phyloP scores from a whole-genome alignment of 2,888 invertebrate species.

The Acleris holmiana region DNA sequence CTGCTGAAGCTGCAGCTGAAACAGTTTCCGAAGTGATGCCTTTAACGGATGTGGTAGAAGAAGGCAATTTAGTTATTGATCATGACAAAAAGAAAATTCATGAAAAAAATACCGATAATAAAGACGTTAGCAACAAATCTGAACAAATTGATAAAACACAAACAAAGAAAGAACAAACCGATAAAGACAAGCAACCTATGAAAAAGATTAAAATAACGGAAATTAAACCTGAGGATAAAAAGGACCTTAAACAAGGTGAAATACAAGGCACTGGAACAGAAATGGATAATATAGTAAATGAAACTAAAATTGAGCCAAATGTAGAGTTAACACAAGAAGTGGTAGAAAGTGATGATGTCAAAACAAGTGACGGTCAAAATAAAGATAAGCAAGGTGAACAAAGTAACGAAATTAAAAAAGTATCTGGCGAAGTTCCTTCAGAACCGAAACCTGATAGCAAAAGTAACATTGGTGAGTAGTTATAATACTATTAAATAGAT shows the following conservation, averaged over 20 bases:
- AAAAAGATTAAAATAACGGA: conserved; percentile 14
- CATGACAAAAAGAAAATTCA: conserved; percentile 56
- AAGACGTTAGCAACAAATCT: not conserved
- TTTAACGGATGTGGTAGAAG: conserved; percentile 44
- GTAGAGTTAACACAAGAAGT: conserved; percentile 20
- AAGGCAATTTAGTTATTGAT: conserved; percentile 57
- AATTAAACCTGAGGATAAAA: conserved; percentile 14
- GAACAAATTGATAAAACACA: not conserved
- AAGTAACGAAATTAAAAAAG: conserved; percentile 6
- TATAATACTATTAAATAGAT: too few relatives aligned
- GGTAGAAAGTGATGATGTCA: conserved; percentile 39
- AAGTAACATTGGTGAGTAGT: conserved; percentile 44
- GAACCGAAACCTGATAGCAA: conserved; percentile 39
- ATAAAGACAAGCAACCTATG: conserved; percentile 4
- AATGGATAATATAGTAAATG: not conserved
- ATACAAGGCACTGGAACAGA: not conserved
- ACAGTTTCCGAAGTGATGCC: conserved; percentile 40
- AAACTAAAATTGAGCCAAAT: conserved; percentile 29
- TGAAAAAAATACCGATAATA: conserved; percentile 40
- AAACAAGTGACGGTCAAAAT: conserved; percentile 37
- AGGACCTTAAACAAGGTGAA: not conserved
- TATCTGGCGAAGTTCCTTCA: conserved; percentile 37
- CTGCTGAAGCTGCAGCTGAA: conserved; percentile 41
- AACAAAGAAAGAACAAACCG: not conserved
- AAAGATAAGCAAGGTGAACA: conserved; percentile 34